Evolutionary conservation across 30 jellyfish, hydroid and myxozoan species (phyloP), one percentile per base, ranked within the genome.

Genomic region (Nemopilema nomurai): DNA sequence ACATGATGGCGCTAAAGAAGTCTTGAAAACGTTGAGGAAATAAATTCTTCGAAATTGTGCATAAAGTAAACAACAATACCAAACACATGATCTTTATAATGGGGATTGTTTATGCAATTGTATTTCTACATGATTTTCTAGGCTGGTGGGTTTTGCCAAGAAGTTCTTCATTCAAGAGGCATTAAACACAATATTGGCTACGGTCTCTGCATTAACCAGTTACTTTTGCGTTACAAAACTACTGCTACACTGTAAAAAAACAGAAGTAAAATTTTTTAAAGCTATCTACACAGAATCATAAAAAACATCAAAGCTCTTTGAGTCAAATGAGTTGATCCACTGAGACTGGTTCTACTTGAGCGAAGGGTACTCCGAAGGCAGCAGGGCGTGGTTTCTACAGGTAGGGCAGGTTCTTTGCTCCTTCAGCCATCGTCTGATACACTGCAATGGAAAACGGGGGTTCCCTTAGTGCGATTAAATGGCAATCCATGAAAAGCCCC

Each of bases 341-440:
- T n/a, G 13, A 13, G 57, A 41, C 9, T 41, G 28, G 4, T 17
- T 74, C 68, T 69, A 74, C 32, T 68, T 19, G 17, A 94, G 87
- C 4, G 96, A 83, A 22, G 99, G 99, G 79, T 63, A 94, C 28
- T 94, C 99, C 22, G 90, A 97, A 17, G 94, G 99, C 33, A 88
- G 93, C 53, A 94, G 87, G 22, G 99, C 96, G 69, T 75, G 95
- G 21, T 81, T 85, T 30, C 99, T 90, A 89, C 99, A 94, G 18
- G 96, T 75, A n/a, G 99, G 99, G 53, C 99, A 94, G 0, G 99
- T 94, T 53, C 97, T 67, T 82, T 94, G 97, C 67, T 94, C 93
- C 19, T 75, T 86, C 86, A 94, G 64, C 99, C 99, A 94, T 3
- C 97, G 89, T 6, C 71, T 88, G 30, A 94, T 94, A 57, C 99